Base-by-base conservation (phyloP, 2,797 vertebrate genomes). In the Darevskia nairensis region DNA sequence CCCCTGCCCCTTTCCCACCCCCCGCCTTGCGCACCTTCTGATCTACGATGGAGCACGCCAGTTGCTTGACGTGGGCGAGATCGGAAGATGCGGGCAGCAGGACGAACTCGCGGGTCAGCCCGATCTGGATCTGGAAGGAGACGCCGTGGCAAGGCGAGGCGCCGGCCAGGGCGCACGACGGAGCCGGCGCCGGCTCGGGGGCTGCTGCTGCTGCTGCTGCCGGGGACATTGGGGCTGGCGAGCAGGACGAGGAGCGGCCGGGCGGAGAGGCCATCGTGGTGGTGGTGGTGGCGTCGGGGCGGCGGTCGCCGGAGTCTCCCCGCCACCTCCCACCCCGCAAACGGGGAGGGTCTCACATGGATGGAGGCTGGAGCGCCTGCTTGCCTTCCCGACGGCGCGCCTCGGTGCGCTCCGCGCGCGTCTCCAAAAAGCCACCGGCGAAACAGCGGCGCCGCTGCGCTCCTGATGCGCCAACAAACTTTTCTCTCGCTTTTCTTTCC, bases 71-170 rank as follows among this genome's bases (percentile, higher is more conserved):
- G 19, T 98, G 98, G 78, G 98, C 98, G 94, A 98, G 90, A 94
- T 98, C 98, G 0, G 97, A 97, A 21, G 95, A 95, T 32, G 96
- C 96, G 2, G 98, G 98, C 93, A 98, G 92, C 92, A 98, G 92
- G 87, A 98, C 98, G 6, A 98, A 98, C 91, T 98, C 98, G 78
- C 98, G 96, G 79, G 98, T 98, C 93, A 98, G 95, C 25, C 98
- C 98, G 41, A 98, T 98, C 96, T 98, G 98, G 95, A 98, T 98
- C 95, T 98, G 98, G 96, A 98, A 98, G 90, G 98, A 98, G 84
- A 98, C 96, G 46, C 98, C 98, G 2, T 87, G 85, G 85, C 91
- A 85, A 1, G 86, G 64, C 39, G 72, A 19, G n/a, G 85, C 8
- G 19, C 25, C 19, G 41, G 21, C 50, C 69, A 85, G 71, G 89